These are phyloP conservation scores for Palythoa grandiflora DNA, from an alignment of 92 coral and sea anemone genomes.

Conservation along the genomic window DNA sequence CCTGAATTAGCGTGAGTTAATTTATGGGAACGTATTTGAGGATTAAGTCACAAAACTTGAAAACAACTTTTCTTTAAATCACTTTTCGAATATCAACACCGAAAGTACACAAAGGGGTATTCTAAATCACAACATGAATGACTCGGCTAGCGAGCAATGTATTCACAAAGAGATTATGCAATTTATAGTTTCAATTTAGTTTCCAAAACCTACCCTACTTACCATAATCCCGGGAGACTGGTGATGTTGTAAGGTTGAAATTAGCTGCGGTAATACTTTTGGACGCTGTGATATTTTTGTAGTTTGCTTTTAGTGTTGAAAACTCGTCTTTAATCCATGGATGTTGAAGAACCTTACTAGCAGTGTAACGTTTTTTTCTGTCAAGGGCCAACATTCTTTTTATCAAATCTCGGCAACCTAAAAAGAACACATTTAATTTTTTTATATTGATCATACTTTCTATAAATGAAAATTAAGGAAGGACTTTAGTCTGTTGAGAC, in stretches of 20 bases:
- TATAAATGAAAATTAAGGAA: background rate
- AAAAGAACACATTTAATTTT: background rate
- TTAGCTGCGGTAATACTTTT: background rate
- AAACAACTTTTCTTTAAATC: too few species aligned
- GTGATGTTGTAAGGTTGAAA: background rate
- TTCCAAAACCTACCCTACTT: background rate
- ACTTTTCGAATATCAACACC: too few species aligned
- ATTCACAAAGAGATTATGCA: too few species aligned
- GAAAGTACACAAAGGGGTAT: too few species aligned
- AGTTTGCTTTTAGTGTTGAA: slow-evolving; percentile 22
- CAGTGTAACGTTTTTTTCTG: slow-evolving; percentile 77
- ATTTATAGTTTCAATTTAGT: too few species aligned
- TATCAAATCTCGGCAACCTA: slow-evolving; percentile 85
- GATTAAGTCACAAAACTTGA: too few species aligned
- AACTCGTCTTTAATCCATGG: slow-evolving; percentile 74
- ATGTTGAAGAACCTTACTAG: slow-evolving; percentile 66
- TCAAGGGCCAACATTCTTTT: slow-evolving; percentile 81
- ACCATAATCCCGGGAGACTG: slow-evolving; percentile 20
- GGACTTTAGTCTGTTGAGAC: background rate
- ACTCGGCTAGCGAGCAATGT: too few species aligned
- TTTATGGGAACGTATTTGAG: too few species aligned
- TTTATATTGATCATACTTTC: background rate
- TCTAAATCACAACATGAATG: too few species aligned
- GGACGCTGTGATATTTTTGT: background rate
- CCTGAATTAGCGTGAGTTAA: too few species aligned